Conservation (phyloP, 2,797 vertebrate genomes). For the Syngnathus acus region DNA sequence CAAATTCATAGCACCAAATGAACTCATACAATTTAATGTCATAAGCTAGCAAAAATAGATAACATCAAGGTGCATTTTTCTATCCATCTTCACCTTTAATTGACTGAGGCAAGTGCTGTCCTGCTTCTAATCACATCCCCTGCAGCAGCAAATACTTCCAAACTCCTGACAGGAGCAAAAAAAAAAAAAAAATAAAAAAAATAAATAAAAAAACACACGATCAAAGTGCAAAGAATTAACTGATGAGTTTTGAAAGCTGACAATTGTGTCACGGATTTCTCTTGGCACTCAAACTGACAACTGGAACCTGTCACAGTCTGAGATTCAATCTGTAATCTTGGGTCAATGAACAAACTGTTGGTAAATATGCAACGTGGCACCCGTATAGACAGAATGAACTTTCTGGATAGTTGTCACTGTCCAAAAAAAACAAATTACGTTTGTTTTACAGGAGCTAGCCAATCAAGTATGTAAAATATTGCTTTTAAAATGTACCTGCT, state of each 20-base stretch:
- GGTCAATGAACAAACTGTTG: background rate
- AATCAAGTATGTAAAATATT: background rate
- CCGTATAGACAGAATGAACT: background rate
- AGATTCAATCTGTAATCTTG: background rate
- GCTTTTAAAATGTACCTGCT: background rate
- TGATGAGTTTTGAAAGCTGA: background rate
- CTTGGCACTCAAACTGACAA: background rate
- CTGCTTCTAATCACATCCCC: constrained; percentile 46
- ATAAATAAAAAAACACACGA: no score
- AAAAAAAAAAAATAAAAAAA: no score
- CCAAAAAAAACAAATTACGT: background rate
- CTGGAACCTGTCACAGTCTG: background rate
- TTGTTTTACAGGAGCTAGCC: background rate
- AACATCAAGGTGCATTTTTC: background rate
- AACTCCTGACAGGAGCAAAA: constrained; percentile 10
- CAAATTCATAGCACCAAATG: background rate
- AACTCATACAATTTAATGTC: background rate
- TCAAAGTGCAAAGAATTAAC: background rate
- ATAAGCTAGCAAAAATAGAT: background rate
- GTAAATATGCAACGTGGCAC: background rate
- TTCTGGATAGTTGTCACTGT: background rate
- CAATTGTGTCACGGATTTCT: background rate
- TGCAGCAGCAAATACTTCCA: constrained; percentile 29
- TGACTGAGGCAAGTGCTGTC: constrained; percentile 40
- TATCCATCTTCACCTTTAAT: background rate